These are phyloP conservation scores for Rhogogaster chlorosoma DNA, from an alignment of 2,888 invertebrate genomes.

Conservation along the genomic window DNA sequence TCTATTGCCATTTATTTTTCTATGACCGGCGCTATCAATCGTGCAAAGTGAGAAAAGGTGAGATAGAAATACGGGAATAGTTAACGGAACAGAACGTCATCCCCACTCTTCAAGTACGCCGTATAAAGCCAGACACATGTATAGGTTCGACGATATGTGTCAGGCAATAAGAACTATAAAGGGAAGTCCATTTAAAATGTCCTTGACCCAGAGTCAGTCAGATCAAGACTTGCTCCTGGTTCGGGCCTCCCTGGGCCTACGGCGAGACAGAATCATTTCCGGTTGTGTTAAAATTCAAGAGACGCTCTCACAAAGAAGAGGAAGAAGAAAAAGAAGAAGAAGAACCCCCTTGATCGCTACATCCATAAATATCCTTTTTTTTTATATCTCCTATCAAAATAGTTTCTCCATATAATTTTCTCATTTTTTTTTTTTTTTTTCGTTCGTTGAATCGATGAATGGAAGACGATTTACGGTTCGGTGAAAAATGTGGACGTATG, in stretches of 20 bases:
- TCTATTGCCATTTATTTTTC: no score
- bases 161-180: neutral
- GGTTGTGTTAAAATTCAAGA: conserved; percentile 39
- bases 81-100: neutral
- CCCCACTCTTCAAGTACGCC: neutral
- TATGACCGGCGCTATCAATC: no score
- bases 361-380: neutral
- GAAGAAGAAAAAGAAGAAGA: neutral
- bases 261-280: conserved; percentile 46
- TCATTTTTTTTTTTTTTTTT: neutral
- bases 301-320: neutral
- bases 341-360: neutral
- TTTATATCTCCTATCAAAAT: neutral
- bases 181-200: conserved; percentile 24
- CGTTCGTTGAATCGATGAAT: neutral
- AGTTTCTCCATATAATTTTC: neutral
- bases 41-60: neutral
- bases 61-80: neutral
- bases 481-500: neutral
- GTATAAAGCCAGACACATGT: neutral
- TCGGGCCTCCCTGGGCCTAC: conserved; percentile 9
- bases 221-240: conserved; percentile 35
- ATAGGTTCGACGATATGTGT: neutral
- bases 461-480: neutral
- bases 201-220: conserved; percentile 47